A percentile compares a stretch with the other conserved stretches of the same genome.
These are phyloP conservation scores for Mallotus villosus DNA, from an alignment of 2,797 vertebrate species.

Conservation along the genomic window DNA sequence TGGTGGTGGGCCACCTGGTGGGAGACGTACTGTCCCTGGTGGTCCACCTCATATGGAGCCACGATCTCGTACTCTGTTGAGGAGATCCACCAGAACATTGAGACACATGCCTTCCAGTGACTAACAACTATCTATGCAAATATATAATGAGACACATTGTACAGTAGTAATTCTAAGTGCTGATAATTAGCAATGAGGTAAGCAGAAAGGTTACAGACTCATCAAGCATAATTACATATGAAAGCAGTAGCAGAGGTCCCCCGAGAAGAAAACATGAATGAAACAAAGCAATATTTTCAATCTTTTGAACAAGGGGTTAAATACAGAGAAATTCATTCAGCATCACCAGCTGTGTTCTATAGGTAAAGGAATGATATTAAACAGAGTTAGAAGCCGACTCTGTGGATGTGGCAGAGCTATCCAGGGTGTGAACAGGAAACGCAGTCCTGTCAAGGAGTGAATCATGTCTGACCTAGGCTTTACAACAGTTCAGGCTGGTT, in stretches of 20 bases:
- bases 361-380: background rate
- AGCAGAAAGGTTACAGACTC: background rate
- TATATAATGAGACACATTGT: background rate
- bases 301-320: background rate
- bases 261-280: no score
- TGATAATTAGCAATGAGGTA: background rate
- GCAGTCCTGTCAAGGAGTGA: slow-evolving; percentile 35
- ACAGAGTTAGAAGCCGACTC: background rate
- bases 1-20: slow-evolving; percentile 78
- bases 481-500: slow-evolving; percentile 55
- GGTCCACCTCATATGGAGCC: slow-evolving; percentile 82
- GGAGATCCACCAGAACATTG: background rate
- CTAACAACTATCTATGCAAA: background rate
- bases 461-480: slow-evolving; percentile 61
- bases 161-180: background rate
- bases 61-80: slow-evolving; percentile 85
- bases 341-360: background rate
- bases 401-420: background rate
- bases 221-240: background rate
- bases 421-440: background rate
- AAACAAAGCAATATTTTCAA: background rate
- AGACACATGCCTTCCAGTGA: background rate
- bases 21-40: slow-evolving; percentile 77
- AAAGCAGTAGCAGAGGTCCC: background rate
- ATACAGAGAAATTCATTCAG: background rate